These are phyloP conservation scores for Parasteatoda tepidariorum DNA, from an alignment of 1,140 invertebrate genomes.

Conservation along the genomic window DNA sequence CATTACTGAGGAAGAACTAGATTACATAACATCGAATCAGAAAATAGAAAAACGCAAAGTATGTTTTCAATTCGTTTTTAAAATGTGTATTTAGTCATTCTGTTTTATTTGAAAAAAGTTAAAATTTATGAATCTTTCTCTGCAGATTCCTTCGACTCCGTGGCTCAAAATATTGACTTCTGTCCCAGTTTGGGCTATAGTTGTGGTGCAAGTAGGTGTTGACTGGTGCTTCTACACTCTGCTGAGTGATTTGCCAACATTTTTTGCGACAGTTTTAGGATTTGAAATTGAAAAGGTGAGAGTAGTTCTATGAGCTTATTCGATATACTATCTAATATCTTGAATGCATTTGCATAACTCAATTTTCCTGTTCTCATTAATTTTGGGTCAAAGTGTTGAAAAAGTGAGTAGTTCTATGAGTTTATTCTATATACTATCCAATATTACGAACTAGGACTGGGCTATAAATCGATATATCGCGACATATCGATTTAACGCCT, in stretches of 20 bases:
- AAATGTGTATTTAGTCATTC: too few species aligned
- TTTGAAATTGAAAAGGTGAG: constrained; percentile 86
- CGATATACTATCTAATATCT: too few species aligned
- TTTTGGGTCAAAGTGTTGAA: too few species aligned
- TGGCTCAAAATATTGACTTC: constrained; percentile 85
- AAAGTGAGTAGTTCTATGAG: too few species aligned
- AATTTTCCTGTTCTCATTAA: too few species aligned
- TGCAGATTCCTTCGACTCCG: constrained; percentile 72
- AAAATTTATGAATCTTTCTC: neutral
- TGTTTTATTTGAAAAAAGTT: too few species aligned
- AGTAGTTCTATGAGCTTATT: too few species aligned
- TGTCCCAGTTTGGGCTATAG: constrained; percentile 89
- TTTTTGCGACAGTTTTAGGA: constrained; percentile 89
- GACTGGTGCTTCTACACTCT: constrained; percentile 97
- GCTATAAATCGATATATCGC: too few species aligned
- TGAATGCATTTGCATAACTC: too few species aligned
- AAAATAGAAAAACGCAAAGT: constrained; percentile 21
- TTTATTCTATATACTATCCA: too few species aligned
- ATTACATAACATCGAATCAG: constrained; percentile 75
- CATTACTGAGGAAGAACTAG: constrained; percentile 80
- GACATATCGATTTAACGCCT: too few species aligned
- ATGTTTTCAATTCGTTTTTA: neutral
- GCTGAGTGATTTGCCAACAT: constrained; percentile 92
- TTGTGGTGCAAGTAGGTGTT: constrained; percentile 88
- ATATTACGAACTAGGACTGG: too few species aligned